Conservation (phyloP, 2,888 invertebrate species). For the Dynastes grantii region DNA sequence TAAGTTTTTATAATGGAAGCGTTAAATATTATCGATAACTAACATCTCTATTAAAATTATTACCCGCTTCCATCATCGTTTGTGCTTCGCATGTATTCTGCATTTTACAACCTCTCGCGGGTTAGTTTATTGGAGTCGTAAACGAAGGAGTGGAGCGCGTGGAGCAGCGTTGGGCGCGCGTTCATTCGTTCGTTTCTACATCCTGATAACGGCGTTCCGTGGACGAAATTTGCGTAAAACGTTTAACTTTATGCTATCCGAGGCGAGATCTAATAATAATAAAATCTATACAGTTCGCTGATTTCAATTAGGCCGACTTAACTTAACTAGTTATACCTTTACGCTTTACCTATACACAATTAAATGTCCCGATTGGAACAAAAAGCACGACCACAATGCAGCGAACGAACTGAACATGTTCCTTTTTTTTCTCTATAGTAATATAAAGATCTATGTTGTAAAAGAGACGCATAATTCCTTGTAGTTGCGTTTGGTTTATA, state of each 20-base stretch:
- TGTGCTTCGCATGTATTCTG: constrained; percentile 21
- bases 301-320: constrained; percentile 4
- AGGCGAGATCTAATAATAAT: constrained; percentile 21
- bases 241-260: constrained; percentile 18
- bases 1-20: constrained; percentile 4
- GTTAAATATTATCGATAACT: constrained; percentile 32
- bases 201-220: constrained; percentile 16
- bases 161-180: neutral
- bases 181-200: constrained; percentile 6
- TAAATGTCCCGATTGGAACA: too few relatives aligned
- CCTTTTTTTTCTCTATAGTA: too few relatives aligned
- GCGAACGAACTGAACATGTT: too few relatives aligned
- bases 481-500: too few relatives aligned
- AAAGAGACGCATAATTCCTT: too few relatives aligned
- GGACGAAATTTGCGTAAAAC: constrained; percentile 35
- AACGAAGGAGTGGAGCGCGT: constrained; percentile 17
- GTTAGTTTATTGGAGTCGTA: constrained; percentile 27
- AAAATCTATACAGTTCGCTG: constrained; percentile 23
- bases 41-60: constrained; percentile 32
- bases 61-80: constrained; percentile 24
- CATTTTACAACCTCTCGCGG: constrained; percentile 20
- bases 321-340: neutral
- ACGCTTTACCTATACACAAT: neutral
- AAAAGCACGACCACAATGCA: too few relatives aligned
- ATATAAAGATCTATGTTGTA: too few relatives aligned